Conservation (phyloP, 2,113 vertebrate genomes). For the Tachycineta bicolor region DNA sequence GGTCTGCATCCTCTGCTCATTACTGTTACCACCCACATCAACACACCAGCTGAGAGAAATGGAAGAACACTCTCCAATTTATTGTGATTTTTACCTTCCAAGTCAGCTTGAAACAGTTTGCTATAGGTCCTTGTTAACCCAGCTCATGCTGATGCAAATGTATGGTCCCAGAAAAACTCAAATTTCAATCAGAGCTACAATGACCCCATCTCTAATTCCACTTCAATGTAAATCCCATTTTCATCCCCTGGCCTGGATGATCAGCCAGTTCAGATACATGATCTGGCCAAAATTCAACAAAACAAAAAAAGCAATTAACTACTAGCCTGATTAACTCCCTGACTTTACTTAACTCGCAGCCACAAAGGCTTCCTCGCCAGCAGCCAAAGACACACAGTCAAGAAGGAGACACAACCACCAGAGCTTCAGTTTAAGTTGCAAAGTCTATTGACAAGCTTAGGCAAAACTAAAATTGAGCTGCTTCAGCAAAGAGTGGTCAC, state of each 20-base stretch:
- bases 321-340: neutral
- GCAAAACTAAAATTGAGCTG: neutral
- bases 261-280: neutral
- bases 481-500: neutral
- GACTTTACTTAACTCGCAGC: neutral
- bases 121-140: neutral
- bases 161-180: neutral
- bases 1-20: neutral
- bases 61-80: neutral
- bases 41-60: neutral
- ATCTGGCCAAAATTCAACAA: conserved; percentile 23
- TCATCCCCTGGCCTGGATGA: neutral
- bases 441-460: neutral
- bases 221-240: neutral
- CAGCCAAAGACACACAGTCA: neutral
- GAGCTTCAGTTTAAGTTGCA: neutral
- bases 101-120: neutral
- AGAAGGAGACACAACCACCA: neutral
- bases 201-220: neutral
- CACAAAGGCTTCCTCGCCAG: neutral
- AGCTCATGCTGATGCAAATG: neutral
- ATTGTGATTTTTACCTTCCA: neutral
- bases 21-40: neutral
- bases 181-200: neutral
- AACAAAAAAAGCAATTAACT: neutral